phyloP scores from a whole-genome alignment of 1,140 invertebrate species.

The Drosophila ironensis region DNA sequence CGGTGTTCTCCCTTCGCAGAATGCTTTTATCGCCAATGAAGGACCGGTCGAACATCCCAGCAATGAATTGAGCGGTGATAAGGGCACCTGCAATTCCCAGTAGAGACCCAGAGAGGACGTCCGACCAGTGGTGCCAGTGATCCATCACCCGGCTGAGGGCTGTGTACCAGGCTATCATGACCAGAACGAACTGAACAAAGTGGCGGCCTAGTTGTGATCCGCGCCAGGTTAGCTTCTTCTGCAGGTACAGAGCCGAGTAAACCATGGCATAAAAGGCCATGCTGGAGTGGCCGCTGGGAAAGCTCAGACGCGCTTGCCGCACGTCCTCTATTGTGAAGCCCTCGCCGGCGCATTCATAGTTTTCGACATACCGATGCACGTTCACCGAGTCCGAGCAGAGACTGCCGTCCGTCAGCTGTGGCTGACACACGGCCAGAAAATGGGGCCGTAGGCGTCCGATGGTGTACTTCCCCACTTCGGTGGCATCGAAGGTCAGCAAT shows the following conservation, averaged over 20 bases:
- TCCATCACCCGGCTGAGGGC: conserved; percentile 74
- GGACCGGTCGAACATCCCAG: conserved; percentile 44
- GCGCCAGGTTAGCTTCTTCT: conserved; percentile 88
- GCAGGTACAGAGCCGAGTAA: conserved; percentile 92
- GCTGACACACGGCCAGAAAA: conserved; percentile 90
- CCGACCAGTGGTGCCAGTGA: conserved; percentile 78
- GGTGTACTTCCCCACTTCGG: conserved; percentile 95
- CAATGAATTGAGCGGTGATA: conserved; percentile 61
- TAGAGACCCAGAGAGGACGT: conserved; percentile 61
- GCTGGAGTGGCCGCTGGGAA: conserved; percentile 92
- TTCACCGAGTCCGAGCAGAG: conserved; percentile 84
- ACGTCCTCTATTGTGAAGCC: conserved; percentile 83
- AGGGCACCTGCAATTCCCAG: conserved; percentile 57
- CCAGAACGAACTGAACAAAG: conserved; percentile 88
- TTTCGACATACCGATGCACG: conserved; percentile 85
- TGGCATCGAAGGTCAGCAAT: conserved; percentile 90
- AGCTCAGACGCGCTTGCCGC: conserved; percentile 89
- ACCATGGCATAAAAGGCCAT: conserved; percentile 90
- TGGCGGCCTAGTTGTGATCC: conserved; percentile 89
- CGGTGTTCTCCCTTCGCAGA: conserved; percentile 57
- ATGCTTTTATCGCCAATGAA: background rate
- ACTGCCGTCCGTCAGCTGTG: conserved; percentile 83
- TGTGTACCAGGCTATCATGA: conserved; percentile 82
- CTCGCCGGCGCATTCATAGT: conserved; percentile 85
- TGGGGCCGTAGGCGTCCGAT: conserved; percentile 96